Conservation (phyloP, 2,888 invertebrate species). For the Euplagia quadripunctaria region DNA sequence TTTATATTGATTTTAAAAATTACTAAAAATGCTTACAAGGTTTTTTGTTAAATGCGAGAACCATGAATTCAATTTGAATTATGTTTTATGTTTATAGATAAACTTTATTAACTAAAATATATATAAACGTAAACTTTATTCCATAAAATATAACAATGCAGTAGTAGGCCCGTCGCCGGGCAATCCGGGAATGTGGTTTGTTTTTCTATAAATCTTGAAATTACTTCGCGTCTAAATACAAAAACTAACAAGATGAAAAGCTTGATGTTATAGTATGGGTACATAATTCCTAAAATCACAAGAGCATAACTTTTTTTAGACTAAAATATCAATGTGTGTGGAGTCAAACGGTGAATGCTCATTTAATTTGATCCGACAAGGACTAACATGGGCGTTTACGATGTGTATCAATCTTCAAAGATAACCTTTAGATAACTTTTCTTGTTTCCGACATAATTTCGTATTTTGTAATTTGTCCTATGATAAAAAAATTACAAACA, state of each 20-base stretch:
- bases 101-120: not conserved
- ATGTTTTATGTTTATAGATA: not conserved
- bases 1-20: not conserved
- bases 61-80: not conserved
- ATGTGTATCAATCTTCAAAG: slow-evolving; percentile 11
- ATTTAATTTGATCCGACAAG: slow-evolving; percentile 8
- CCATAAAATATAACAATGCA: too few species aligned
- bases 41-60: not conserved
- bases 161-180: too few species aligned
- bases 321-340: not conserved
- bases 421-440: slow-evolving; percentile 25
- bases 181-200: too few species aligned
- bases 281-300: too few species aligned
- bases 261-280: too few species aligned
- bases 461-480: slow-evolving; percentile 1
- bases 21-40: not conserved
- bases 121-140: not conserved
- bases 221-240: too few species aligned
- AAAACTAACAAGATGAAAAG: too few species aligned
- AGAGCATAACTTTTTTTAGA: not conserved
- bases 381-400: not conserved
- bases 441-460: slow-evolving; percentile 19
- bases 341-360: not conserved
- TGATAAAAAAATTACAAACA: not conserved
- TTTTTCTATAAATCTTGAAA: too few species aligned